Conservation (phyloP, 2,113 vertebrate species). For the Trochalopteron elliotii region DNA sequence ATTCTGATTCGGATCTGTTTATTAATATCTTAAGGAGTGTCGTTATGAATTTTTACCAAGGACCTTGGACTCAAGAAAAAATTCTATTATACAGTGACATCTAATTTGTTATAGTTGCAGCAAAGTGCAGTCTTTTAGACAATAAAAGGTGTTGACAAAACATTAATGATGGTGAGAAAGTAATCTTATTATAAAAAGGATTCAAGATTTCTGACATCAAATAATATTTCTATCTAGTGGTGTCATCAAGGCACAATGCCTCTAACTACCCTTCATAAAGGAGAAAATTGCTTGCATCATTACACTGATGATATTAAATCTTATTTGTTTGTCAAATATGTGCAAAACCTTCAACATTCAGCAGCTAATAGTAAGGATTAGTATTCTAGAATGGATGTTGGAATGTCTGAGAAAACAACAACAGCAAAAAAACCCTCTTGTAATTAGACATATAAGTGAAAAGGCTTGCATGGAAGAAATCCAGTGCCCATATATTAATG, state of each 20-base stretch:
- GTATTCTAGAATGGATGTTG: conserved; percentile 12
- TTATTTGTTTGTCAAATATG: conserved; percentile 52
- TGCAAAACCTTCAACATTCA: conserved; percentile 18
- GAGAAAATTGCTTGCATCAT: conserved; percentile 19
- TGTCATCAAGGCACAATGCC: neutral
- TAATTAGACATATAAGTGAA: conserved; percentile 41
- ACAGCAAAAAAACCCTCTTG: neutral
- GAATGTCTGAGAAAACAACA: conserved; percentile 28
- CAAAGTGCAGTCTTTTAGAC: neutral
- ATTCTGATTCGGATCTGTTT: neutral
- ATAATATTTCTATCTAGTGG: neutral
- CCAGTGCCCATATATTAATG: conserved; percentile 40
- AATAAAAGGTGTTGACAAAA: neutral
- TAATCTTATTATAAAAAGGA: neutral
- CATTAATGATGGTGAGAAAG: neutral
- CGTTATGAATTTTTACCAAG: neutral
- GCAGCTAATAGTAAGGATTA: conserved; percentile 22
- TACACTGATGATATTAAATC: conserved; percentile 26
- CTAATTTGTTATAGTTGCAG: neutral
- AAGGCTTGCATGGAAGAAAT: conserved; percentile 37
- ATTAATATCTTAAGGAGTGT: neutral
- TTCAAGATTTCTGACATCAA: neutral
- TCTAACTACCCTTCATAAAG: neutral
- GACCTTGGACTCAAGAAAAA: neutral
- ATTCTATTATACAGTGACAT: neutral